A percentile compares a stretch with the other conserved stretches of the same genome.
Evolutionary conservation across 2,888 invertebrate genomes (phyloP).

Genomic region (Cyaniris semiargus): DNA sequence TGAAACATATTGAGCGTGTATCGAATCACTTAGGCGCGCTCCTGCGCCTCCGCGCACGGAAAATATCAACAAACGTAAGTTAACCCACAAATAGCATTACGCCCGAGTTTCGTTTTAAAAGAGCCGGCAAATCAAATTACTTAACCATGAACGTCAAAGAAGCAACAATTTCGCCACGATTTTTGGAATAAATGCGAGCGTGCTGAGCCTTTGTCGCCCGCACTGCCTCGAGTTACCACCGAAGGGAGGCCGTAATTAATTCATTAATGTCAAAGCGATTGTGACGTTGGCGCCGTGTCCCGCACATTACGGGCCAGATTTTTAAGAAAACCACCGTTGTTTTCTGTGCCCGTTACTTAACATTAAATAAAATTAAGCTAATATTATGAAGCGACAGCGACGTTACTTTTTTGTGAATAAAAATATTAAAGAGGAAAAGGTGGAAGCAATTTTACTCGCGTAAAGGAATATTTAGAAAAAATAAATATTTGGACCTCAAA

Average conservation of each 20-base stretch:
- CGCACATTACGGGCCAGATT: neutral
- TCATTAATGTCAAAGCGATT: slow-evolving; percentile 65
- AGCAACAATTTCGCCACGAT: slow-evolving; percentile 67
- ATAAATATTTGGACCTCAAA: neutral
- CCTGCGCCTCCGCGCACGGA: slow-evolving; percentile 70
- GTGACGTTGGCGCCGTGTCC: slow-evolving; percentile 53
- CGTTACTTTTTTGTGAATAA: neutral
- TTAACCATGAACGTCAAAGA: slow-evolving; percentile 72
- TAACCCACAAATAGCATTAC: slow-evolving; percentile 75
- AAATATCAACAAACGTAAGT: slow-evolving; percentile 72
- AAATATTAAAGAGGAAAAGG: neutral
- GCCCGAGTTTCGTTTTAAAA: slow-evolving; percentile 72
- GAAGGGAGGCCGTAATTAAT: slow-evolving; percentile 47
- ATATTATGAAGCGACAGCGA: neutral
- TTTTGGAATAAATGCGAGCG: slow-evolving; percentile 70
- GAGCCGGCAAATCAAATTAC: slow-evolving; percentile 78
- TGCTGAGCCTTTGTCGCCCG: slow-evolving; percentile 61
- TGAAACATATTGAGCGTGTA: slow-evolving; percentile 80
- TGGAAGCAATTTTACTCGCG: neutral
- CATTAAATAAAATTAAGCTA: slow-evolving; percentile 22
- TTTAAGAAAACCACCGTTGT: neutral
- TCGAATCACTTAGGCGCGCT: slow-evolving; percentile 77
- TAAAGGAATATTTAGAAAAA: slow-evolving; percentile 5
- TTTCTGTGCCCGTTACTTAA: neutral
- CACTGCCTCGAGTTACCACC: slow-evolving; percentile 55